Base-by-base conservation (phyloP, 2,888 invertebrate genomes). In the Polietes domitor region DNA sequence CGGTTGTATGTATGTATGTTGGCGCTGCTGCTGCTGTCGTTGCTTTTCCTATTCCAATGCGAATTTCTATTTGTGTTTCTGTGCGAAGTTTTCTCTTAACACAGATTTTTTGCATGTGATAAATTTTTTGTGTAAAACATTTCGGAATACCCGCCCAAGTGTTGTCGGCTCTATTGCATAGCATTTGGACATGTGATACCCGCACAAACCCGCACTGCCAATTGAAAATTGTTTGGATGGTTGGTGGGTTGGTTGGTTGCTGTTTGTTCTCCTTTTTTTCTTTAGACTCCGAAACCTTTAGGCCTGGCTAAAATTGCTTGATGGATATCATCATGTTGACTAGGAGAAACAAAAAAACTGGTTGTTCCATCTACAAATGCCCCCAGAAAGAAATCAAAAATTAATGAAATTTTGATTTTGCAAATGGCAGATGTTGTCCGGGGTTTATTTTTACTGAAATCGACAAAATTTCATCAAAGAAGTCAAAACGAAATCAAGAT, bases 251-350 rank as follows among this genome's bases (percentile, higher is more conserved):
- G 4, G 5, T 32, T 32, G 5, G 32, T n/a, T n/a, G n/a, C n/a
- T 37, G 37, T 37, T 2, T 47, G 5, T 47, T 47, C n/a, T 2
- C n/a, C n/a, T 47, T n/a, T 32, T 9, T 47, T n/a, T 47, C 47
- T 47, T 26, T 24, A 24, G 24, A 58, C 24, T 4, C 26, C 24
- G 21, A 47, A 24, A 21, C 80, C 74, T 70, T 70, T 55, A 65
- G 80, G 58, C 75, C 19, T 32, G 61, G 17, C 68, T 80, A 50
- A 70, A 80, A 80, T 80, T 80, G 50, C 61, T 70, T 70, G 74
- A 70, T 80, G 68, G 24, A 68, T 68, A 68, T 68, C 68, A 24
- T 68, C 68, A 24, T 68, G 70, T 24, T 47, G 28, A 26, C 17
- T 12, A 9, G 19, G 19, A 43, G 58, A 55, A 61, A 68, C 41